Conservation (phyloP, 2,797 vertebrate genomes). For the Apogon hyalosoma region DNA sequence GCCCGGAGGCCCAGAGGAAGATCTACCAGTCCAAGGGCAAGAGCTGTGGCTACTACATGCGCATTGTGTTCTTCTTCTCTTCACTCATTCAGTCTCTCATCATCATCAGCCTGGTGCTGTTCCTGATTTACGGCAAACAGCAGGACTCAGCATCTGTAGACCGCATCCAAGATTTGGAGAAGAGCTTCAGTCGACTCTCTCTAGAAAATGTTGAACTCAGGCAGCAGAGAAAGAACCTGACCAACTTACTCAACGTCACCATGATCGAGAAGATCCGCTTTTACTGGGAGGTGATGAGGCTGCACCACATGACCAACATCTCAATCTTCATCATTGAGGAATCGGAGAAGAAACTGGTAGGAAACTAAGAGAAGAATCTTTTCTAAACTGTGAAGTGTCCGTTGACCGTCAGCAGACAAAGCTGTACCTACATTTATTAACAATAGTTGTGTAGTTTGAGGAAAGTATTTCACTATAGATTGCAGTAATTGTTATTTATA, state of each 20-base stretch:
- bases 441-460: too few species aligned
- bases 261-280: slow-evolving; percentile 64
- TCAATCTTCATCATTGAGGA: slow-evolving; percentile 36
- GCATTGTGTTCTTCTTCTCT: slow-evolving; percentile 92
- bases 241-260: slow-evolving; percentile 83
- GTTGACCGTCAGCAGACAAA: too few species aligned
- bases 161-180: slow-evolving; percentile 81
- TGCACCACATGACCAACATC: slow-evolving; percentile 44
- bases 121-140: slow-evolving; percentile 93
- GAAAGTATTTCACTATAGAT: too few species aligned
- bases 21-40: slow-evolving; percentile 73
- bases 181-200: slow-evolving; percentile 76
- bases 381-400: too few species aligned
- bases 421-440: too few species aligned
- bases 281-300: slow-evolving; percentile 51
- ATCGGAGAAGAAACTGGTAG: slow-evolving; percentile 36
- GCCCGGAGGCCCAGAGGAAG: slow-evolving; percentile 65
- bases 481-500: too few species aligned
- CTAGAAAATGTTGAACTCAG: slow-evolving; percentile 70
- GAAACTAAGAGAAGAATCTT: background rate
- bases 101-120: slow-evolving; percentile 94
- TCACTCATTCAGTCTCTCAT: slow-evolving; percentile 96
- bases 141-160: slow-evolving; percentile 77
- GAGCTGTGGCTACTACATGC: slow-evolving; percentile 91
- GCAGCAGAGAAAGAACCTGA: slow-evolving; percentile 78